These are phyloP conservation scores for Uria lomvia DNA, from an alignment of 2,113 vertebrate species.

Conservation along the genomic window DNA sequence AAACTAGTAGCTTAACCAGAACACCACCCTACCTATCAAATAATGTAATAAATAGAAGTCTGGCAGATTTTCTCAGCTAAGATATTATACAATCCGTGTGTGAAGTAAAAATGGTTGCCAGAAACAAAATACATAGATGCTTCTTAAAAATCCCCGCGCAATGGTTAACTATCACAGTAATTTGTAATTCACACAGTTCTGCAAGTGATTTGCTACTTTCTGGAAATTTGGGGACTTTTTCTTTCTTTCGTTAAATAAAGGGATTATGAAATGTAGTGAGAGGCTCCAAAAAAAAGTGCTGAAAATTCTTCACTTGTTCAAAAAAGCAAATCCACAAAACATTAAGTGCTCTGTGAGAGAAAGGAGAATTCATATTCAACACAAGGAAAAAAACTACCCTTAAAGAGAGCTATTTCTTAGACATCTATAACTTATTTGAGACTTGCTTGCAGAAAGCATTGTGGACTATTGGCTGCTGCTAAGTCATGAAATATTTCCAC, in stretches of 20 bases:
- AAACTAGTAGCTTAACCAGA: neutral
- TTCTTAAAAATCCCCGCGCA: neutral
- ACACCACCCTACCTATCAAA: neutral
- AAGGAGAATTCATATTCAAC: neutral
- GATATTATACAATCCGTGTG: neutral
- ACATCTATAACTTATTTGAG: neutral
- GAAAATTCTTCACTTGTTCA: neutral
- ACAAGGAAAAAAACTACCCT: neutral
- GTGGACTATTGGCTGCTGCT: neutral
- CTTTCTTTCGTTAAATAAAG: neutral
- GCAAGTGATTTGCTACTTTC: neutral
- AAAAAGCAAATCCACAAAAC: neutral
- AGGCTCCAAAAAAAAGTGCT: neutral
- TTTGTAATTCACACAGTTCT: neutral
- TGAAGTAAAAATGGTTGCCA: neutral
- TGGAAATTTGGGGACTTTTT: neutral
- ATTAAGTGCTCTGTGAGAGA: neutral
- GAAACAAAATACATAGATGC: neutral
- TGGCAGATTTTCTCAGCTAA: neutral
- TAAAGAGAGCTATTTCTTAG: neutral
- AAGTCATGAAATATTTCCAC: neutral
- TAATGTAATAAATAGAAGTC: neutral
- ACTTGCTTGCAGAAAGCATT: neutral
- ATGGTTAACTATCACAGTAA: neutral
- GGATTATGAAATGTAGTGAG: neutral